Conservation (phyloP, 2,113 vertebrate species). For the Pangasianodon hypophthalmus region DNA sequence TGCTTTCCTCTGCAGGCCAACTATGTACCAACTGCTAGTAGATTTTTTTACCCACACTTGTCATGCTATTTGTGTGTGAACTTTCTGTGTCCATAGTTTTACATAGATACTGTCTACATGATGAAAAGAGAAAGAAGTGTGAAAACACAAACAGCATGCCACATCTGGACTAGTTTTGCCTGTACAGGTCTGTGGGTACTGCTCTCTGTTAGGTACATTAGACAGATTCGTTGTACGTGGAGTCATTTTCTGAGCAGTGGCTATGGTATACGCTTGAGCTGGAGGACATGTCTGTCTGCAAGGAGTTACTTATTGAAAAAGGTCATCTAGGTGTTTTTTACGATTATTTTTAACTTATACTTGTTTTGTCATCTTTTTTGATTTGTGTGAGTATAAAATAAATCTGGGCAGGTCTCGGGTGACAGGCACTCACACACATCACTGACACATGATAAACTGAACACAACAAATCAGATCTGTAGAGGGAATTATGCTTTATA, state of each 20-base stretch:
- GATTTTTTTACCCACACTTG: not conserved
- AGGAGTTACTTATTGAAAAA: not conserved
- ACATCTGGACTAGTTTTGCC: conserved; percentile 36
- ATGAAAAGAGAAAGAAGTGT: not conserved
- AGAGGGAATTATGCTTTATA: not conserved
- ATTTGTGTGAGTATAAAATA: not conserved
- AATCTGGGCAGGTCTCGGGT: not conserved
- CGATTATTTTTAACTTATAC: not conserved
- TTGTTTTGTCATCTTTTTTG: not conserved
- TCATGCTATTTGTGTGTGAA: conserved; percentile 23
- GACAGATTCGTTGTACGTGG: not conserved
- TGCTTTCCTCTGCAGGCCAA: not conserved
- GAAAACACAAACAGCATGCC: conserved; percentile 25
- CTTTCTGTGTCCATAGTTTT: conserved; percentile 19
- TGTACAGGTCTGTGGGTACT: conserved; percentile 27
- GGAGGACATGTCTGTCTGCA: not conserved
- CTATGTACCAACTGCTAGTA: not conserved
- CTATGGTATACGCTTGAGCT: not conserved
- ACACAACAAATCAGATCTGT: not conserved
- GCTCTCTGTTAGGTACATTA: conserved; percentile 3
- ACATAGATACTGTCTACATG: not conserved
- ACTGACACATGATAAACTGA: not conserved
- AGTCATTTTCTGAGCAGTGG: not conserved
- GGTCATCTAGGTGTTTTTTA: not conserved
- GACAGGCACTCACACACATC: not conserved